Conservation (phyloP, 2,113 vertebrate species). For the Polypterus bichir region DNA sequence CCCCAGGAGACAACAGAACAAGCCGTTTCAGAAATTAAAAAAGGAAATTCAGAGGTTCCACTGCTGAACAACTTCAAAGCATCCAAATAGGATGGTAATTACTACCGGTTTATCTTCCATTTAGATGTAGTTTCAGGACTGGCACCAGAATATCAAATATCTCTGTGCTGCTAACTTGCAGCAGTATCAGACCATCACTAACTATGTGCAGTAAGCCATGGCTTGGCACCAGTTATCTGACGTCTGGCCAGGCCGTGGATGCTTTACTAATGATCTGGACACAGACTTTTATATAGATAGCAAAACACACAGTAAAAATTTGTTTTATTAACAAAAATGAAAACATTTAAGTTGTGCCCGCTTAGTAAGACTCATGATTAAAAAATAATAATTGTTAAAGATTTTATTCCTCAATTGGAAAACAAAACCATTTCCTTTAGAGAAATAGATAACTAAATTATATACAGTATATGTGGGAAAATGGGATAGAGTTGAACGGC, state of each 20-base stretch:
- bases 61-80: constrained; percentile 39
- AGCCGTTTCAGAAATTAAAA: constrained; percentile 37
- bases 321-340: too few relatives aligned
- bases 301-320: too few relatives aligned
- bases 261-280: too few relatives aligned
- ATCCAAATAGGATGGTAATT: constrained; percentile 35
- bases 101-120: constrained; percentile 35
- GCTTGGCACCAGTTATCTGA: constrained; percentile 10
- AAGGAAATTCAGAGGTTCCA: constrained; percentile 35
- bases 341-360: too few relatives aligned
- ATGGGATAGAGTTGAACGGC: too few relatives aligned
- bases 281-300: too few relatives aligned
- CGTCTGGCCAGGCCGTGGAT: constrained; percentile 13
- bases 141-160: constrained; percentile 30
- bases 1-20: constrained; percentile 31
- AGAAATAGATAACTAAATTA: too few relatives aligned
- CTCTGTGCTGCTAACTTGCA: not conserved
- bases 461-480: too few relatives aligned
- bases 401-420: too few relatives aligned
- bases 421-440: too few relatives aligned
- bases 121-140: constrained; percentile 36
- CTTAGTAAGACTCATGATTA: too few relatives aligned
- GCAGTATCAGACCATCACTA: not conserved
- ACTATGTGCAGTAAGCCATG: not conserved
- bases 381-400: too few relatives aligned